Evolutionary conservation across 2,797 vertebrate species (phyloP).

Genomic region (Pseudochirops cupreus): DNA sequence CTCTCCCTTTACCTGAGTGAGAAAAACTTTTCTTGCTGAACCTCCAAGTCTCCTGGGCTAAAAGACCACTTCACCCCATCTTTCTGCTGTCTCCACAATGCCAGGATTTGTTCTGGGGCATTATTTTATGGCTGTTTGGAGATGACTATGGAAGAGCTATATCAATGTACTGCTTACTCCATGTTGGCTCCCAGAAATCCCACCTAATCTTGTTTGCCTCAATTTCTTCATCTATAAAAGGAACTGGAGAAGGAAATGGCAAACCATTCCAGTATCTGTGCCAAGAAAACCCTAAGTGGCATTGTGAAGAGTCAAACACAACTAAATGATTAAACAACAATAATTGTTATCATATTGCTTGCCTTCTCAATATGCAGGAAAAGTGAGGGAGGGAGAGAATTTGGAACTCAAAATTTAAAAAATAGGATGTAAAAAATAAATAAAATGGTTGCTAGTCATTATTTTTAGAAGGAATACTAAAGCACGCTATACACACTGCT

Average conservation of each 20-base stretch:
- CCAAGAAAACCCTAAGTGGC: not conserved
- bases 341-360: not conserved
- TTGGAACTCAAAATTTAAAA: not conserved
- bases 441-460: not conserved
- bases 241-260: not conserved
- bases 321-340: not conserved
- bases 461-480: slow-evolving; percentile 31
- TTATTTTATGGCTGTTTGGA: too few species aligned
- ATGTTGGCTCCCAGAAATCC: not conserved
- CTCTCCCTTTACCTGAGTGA: too few species aligned
- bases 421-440: not conserved
- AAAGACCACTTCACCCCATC: too few species aligned
- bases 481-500: not conserved
- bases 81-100: too few species aligned
- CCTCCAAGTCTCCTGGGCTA: too few species aligned
- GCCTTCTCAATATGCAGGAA: not conserved
- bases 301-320: not conserved
- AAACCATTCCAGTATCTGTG: not conserved
- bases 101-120: too few species aligned
- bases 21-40: too few species aligned
- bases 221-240: not conserved
- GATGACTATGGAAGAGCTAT: too few species aligned
- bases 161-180: too few species aligned
- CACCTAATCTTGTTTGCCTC: not conserved
- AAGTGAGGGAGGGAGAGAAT: not conserved